phyloP scores from a whole-genome alignment of 2,797 vertebrate genomes.

The Phalanger gymnotis region DNA sequence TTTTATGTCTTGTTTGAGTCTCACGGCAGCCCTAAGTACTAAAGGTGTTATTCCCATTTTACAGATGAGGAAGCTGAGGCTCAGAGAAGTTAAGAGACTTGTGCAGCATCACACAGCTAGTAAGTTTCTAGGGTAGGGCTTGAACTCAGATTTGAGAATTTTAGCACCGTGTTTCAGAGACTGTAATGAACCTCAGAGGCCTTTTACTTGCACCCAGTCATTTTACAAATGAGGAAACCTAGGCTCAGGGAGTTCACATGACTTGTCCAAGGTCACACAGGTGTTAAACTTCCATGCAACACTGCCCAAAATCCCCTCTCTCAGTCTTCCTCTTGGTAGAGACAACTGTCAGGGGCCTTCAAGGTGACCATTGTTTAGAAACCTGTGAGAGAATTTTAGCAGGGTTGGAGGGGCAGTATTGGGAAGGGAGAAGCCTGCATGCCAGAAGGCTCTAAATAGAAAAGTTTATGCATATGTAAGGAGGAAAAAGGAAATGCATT shows the following conservation, averaged over 20 bases:
- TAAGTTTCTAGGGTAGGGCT: not conserved
- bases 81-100: not conserved
- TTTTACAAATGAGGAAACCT: not conserved
- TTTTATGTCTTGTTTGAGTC: not conserved
- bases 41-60: slow-evolving; percentile 29
- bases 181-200: not conserved
- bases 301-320: not conserved
- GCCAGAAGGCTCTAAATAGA: not conserved
- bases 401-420: not conserved
- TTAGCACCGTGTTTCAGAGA: not conserved
- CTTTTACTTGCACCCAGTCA: not conserved
- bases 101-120: not conserved
- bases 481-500: not conserved
- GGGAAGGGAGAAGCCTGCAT: not conserved
- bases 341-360: not conserved
- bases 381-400: not conserved
- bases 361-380: not conserved
- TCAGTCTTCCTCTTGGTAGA: not conserved
- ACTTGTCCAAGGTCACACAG: not conserved
- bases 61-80: not conserved
- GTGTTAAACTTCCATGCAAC: not conserved
- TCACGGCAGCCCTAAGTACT: not conserved
- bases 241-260: not conserved
- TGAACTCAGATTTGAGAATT: not conserved
- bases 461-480: not conserved